phyloP scores from a whole-genome alignment of 2,113 vertebrate species.

The Phyllostomus hastatus region DNA sequence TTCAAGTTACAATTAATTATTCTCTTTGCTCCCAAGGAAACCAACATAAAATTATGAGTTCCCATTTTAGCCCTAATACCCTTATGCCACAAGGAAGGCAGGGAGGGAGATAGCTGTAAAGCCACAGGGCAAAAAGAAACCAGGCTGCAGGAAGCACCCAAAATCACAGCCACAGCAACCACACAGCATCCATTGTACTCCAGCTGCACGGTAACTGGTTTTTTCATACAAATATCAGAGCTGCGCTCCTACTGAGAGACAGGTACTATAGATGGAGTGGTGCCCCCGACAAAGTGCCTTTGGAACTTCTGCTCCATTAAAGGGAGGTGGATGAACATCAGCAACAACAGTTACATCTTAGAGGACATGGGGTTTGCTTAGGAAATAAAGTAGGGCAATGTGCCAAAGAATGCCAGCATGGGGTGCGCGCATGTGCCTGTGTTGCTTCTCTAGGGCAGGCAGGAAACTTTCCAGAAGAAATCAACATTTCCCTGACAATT shows the following conservation, averaged over 20 bases:
- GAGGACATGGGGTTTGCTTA: background rate
- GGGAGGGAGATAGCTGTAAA: background rate
- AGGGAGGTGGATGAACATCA: background rate
- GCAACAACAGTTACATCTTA: background rate
- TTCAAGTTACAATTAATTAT: background rate
- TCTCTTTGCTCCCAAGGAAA: background rate
- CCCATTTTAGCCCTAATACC: background rate
- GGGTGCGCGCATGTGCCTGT: background rate
- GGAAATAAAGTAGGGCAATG: background rate
- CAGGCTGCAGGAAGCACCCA: background rate
- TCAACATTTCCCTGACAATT: background rate
- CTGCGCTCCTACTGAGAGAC: background rate
- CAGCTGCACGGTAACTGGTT: background rate
- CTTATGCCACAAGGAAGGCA: background rate
- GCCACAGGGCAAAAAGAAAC: background rate
- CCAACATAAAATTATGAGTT: background rate
- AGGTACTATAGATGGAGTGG: background rate
- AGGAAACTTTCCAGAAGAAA: background rate
- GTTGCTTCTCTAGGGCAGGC: too few relatives aligned
- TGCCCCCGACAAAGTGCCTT: background rate
- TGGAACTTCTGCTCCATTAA: background rate
- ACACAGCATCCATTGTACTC: rapidly evolving
- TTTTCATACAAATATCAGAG: background rate
- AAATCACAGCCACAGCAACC: background rate
- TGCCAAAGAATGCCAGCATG: background rate